Conservation (phyloP, 2,113 vertebrate species). For the Motacilla tschutschensis region DNA sequence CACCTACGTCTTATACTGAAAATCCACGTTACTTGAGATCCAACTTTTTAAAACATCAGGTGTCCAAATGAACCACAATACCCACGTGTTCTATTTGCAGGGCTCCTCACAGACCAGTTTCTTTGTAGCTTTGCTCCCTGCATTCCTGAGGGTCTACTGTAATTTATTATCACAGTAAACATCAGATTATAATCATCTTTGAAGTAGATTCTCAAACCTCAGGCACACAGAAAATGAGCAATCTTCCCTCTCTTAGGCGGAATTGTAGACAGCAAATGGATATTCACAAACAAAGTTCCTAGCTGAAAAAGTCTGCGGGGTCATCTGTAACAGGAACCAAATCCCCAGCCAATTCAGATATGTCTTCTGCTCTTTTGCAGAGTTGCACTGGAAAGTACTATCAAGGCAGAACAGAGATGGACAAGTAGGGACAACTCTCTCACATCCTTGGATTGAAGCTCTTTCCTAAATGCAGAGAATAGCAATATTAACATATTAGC, state of each 20-base stretch:
- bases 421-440: not conserved
- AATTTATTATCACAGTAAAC: slow-evolving; percentile 21
- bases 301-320: not conserved
- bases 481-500: not conserved
- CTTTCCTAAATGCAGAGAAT: not conserved
- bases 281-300: not conserved
- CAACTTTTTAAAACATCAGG: not conserved
- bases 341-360: not conserved
- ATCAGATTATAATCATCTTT: slow-evolving; percentile 16
- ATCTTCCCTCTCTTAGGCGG: not conserved
- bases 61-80: slow-evolving; percentile 7
- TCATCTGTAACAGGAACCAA: not conserved
- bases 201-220: not conserved
- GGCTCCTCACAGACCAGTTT: not conserved
- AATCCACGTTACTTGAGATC: not conserved
- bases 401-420: not conserved
- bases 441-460: not conserved
- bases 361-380: not conserved
- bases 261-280: not conserved
- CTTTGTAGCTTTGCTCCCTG: not conserved
- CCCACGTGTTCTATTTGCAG: not conserved
- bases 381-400: not conserved
- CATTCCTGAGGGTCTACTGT: not conserved
- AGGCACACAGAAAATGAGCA: not conserved
- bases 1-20: slow-evolving; percentile 3